Evolutionary conservation across 1,140 invertebrate species (phyloP).

Genomic region (Ceratitis capitata): DNA sequence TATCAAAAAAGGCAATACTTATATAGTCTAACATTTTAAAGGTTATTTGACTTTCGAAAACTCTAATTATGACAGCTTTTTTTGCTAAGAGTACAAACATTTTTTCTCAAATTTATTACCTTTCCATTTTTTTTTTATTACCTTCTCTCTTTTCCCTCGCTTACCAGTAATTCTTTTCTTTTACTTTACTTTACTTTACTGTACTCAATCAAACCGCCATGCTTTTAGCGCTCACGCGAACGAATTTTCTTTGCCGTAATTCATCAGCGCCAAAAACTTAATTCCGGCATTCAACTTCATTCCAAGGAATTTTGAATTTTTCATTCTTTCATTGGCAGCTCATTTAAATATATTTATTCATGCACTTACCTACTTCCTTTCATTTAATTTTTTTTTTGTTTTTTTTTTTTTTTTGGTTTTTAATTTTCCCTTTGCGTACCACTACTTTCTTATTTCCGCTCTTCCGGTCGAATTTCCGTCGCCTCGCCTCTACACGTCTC

Average conservation of each 20-base stretch:
- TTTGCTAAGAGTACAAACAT: no score
- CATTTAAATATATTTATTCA: background rate
- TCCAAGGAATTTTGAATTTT: background rate
- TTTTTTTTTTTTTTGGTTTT: background rate
- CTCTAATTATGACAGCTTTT: no score
- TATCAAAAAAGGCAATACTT: no score
- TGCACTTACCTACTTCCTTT: background rate
- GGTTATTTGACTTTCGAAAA: no score
- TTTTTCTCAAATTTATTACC: background rate
- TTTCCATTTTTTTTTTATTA: background rate
- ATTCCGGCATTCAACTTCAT: background rate
- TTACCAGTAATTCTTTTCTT: background rate
- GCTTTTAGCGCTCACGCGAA: background rate
- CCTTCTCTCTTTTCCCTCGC: background rate
- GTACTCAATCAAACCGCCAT: background rate
- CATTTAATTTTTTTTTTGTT: background rate
- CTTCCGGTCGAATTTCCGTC: conserved; percentile 25
- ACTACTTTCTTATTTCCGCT: conserved; percentile 5
- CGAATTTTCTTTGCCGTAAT: background rate
- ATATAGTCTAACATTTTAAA: no score
- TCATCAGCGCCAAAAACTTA: background rate
- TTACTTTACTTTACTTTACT: no score
- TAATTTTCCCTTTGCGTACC: background rate
- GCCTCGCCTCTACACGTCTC: background rate
- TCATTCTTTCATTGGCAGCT: background rate